Evolutionary conservation across 2,113 vertebrate genomes (phyloP).

Genomic region (Halcyon malimbica): DNA sequence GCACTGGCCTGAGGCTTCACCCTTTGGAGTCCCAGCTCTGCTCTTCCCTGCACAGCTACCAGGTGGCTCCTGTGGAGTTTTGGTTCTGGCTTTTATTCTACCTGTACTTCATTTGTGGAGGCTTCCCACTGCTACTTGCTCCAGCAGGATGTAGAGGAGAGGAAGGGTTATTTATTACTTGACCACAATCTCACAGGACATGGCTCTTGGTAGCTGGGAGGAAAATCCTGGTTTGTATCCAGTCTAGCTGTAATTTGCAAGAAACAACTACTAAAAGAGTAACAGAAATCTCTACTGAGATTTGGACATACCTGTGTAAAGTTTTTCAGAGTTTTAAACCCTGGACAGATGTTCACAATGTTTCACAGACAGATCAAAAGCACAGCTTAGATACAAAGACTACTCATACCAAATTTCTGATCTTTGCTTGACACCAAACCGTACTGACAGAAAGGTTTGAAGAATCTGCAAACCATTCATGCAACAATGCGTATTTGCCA

Average conservation of each 20-base stretch:
- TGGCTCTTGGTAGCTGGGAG: background rate
- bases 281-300: background rate
- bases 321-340: background rate
- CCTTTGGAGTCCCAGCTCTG: background rate
- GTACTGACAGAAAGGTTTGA: background rate
- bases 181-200: background rate
- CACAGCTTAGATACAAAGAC: background rate
- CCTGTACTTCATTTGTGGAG: background rate
- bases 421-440: background rate
- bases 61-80: background rate
- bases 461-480: background rate
- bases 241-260: background rate
- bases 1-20: background rate
- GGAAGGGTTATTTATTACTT: background rate
- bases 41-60: background rate
- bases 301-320: background rate
- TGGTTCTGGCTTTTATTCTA: background rate
- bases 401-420: background rate
- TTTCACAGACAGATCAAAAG: background rate
- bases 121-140: background rate
- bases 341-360: background rate
- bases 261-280: background rate
- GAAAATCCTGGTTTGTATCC: background rate
- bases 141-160: background rate
- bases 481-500: background rate